Evolutionary conservation across 2,888 invertebrate species (phyloP).

Genomic region (Phymatocera aterrima): DNA sequence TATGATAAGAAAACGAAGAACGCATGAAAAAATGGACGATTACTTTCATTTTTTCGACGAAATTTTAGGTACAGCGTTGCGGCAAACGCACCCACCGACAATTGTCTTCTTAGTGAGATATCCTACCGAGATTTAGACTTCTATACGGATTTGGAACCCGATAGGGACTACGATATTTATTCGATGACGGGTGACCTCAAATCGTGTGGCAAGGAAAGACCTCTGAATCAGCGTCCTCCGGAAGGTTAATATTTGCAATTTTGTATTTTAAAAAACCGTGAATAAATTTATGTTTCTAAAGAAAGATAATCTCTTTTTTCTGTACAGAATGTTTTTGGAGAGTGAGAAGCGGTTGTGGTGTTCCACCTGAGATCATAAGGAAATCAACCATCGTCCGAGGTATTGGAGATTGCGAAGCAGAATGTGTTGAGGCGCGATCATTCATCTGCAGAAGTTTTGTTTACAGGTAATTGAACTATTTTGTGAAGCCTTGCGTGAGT

Average conservation of each 20-base stretch:
- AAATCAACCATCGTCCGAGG: constrained; percentile 81
- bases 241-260: constrained; percentile 63
- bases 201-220: constrained; percentile 71
- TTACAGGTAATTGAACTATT: constrained; percentile 78
- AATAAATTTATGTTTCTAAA: neutral
- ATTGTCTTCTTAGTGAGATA: constrained; percentile 86
- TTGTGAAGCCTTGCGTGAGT: neutral
- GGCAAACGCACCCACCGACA: constrained; percentile 80
- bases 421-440: constrained; percentile 83
- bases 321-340: constrained; percentile 88
- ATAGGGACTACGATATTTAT: constrained; percentile 88
- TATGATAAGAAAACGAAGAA: no score
- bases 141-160: constrained; percentile 84
- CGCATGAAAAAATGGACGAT: neutral
- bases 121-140: constrained; percentile 83
- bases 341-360: constrained; percentile 84
- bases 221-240: constrained; percentile 52
- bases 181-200: constrained; percentile 81
- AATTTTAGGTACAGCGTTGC: constrained; percentile 74
- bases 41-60: neutral
- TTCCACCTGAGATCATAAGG: constrained; percentile 80
- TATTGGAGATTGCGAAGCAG: constrained; percentile 87
- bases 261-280: constrained; percentile 69
- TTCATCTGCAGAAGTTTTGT: constrained; percentile 90
- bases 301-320: constrained; percentile 27